Percentiles rank a stretch among this genome's conserved stretches.
Conservation (phyloP, 1,140 invertebrate species). For the Coptotermes formosanus region DNA sequence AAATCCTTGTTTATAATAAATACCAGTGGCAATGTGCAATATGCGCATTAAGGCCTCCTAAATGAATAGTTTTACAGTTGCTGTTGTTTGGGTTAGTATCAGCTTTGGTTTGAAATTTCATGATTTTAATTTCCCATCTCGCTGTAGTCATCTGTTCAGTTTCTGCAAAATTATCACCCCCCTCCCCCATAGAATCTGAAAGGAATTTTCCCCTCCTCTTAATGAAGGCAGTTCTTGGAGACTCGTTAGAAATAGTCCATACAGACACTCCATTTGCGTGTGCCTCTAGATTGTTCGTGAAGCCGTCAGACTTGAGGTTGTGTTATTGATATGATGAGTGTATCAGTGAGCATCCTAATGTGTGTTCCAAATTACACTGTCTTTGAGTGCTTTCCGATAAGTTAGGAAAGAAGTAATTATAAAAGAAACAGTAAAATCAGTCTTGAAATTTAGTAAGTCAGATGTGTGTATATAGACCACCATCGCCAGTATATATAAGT, state of each 20-base stretch:
- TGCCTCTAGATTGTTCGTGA: background rate
- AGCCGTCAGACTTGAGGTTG: conserved; percentile 4
- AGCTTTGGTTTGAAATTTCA: no score
- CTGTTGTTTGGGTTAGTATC: no score
- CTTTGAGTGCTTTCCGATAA: background rate
- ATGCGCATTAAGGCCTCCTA: background rate
- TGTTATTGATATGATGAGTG: background rate
- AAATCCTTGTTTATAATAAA: no score
- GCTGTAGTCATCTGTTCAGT: background rate
- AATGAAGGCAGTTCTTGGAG: background rate
- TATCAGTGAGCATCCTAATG: background rate
- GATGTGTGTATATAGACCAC: conserved; percentile 1
- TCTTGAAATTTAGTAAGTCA: conserved; percentile 20
- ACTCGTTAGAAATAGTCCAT: background rate
- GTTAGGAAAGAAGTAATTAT: conserved; percentile 1
- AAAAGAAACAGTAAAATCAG: background rate
- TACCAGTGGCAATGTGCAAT: no score
- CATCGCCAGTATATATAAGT: background rate
- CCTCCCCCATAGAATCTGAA: background rate
- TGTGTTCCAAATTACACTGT: background rate
- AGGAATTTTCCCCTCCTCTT: background rate
- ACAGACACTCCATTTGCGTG: background rate
- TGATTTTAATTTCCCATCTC: no score
- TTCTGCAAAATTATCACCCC: background rate
- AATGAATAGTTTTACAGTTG: background rate